These are phyloP conservation scores for Aphis gossypii DNA, from an alignment of 1,140 invertebrate species.

Conservation along the genomic window DNA sequence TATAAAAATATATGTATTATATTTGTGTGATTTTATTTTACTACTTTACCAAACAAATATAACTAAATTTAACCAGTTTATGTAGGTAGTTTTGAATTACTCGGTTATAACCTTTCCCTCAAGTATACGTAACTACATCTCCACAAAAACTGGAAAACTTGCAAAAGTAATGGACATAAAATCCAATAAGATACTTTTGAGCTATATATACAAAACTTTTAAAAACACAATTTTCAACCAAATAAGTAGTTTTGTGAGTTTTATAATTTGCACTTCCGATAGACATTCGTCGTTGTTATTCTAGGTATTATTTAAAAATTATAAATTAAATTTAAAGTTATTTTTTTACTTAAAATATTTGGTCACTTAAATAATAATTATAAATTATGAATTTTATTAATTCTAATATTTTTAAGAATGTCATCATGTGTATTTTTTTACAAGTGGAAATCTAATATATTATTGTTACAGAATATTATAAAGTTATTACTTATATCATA, in stretches of 20 bases:
- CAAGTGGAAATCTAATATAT: neutral
- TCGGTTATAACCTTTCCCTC: neutral
- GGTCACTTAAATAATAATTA: neutral
- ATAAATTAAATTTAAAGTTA: neutral
- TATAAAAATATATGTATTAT: neutral
- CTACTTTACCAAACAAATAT: neutral
- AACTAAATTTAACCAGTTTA: conserved; percentile 21
- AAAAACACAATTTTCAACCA: conserved; percentile 42
- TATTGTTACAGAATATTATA: neutral
- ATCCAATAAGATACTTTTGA: conserved; percentile 31
- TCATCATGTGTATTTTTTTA: neutral
- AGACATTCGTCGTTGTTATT: neutral
- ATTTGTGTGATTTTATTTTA: neutral
- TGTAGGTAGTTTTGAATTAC: conserved; percentile 19
- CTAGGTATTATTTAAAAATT: neutral
- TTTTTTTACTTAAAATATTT: neutral
- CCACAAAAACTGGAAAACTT: conserved; percentile 5
- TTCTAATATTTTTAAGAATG: neutral
- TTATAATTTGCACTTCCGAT: conserved; percentile 17
- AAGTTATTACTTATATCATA: neutral
- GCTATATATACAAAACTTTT: conserved; percentile 24
- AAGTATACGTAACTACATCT: neutral
- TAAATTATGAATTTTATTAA: neutral
- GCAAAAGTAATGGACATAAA: conserved; percentile 33
- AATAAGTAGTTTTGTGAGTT: conserved; percentile 32